Conservation (phyloP, 2,888 invertebrate species). For the Dorcus parallelipipedus region DNA sequence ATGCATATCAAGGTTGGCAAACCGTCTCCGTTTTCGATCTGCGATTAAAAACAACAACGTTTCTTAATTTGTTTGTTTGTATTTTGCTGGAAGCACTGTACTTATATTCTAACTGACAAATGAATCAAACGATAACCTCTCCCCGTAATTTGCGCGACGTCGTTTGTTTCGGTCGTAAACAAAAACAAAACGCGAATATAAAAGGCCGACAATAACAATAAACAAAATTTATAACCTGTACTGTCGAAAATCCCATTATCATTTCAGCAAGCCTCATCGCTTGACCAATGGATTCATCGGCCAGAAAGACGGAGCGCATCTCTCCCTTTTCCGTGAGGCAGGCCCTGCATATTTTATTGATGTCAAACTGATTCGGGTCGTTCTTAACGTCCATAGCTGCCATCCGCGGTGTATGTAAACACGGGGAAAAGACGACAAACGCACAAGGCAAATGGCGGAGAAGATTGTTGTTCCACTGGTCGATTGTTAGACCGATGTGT, state of each 20-base stretch:
- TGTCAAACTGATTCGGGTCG: constrained; percentile 36
- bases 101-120: too few species aligned
- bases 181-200: too few species aligned
- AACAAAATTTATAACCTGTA: constrained; percentile 42
- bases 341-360: constrained; percentile 50
- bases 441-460: constrained; percentile 45
- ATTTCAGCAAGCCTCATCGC: constrained; percentile 48
- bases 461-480: constrained; percentile 50
- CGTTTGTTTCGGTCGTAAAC: background rate
- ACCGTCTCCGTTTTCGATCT: constrained; percentile 51
- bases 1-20: constrained; percentile 49
- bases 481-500: constrained; percentile 41
- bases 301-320: constrained; percentile 50
- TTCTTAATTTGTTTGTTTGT: constrained; percentile 2
- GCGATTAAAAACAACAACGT: constrained; percentile 20
- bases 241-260: constrained; percentile 47
- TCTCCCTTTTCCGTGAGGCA: constrained; percentile 49
- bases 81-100: too few species aligned
- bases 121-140: background rate
- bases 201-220: too few species aligned
- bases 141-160: background rate
- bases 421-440: constrained; percentile 40
- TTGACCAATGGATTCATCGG: constrained; percentile 45
- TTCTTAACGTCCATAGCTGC: constrained; percentile 31
- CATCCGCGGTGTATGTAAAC: constrained; percentile 27